Conservation (phyloP, 1,140 invertebrate species). For the Cotesia chilonis region DNA sequence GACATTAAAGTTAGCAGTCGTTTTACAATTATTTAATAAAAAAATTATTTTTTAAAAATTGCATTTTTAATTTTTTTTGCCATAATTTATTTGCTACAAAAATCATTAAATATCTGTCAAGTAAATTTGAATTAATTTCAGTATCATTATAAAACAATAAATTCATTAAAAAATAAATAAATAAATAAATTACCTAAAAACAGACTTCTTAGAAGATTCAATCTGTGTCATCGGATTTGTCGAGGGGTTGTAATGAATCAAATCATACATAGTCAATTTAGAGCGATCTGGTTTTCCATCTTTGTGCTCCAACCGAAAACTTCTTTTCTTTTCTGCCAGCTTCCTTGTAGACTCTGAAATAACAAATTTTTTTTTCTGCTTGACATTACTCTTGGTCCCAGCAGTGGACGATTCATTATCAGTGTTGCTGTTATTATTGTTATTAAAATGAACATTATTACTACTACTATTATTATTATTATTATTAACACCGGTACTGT, state of each 20-base stretch:
- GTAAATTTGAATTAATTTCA: too few species aligned
- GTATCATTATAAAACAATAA: too few species aligned
- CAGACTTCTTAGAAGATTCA: conserved; percentile 35
- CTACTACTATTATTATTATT: too few species aligned
- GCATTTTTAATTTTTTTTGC: too few species aligned
- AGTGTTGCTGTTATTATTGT: conserved; percentile 14
- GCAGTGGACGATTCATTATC: conserved; percentile 43
- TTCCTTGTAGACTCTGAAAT: conserved; percentile 65
- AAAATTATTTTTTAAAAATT: too few species aligned
- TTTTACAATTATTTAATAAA: too few species aligned
- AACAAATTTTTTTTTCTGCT: conserved; percentile 52
- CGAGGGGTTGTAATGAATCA: conserved; percentile 88
- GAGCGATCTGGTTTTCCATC: conserved; percentile 71
- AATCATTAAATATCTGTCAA: background rate
- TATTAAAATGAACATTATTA: conserved; percentile 30
- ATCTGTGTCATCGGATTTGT: conserved; percentile 72
- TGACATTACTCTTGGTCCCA: conserved; percentile 14
- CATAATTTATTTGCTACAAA: background rate
- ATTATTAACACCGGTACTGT: background rate
- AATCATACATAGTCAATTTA: conserved; percentile 86
- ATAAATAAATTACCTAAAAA: conserved; percentile 64
- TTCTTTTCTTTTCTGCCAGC: conserved; percentile 66
- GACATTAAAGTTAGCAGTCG: too few species aligned
- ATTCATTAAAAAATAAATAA: background rate
- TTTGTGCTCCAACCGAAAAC: conserved; percentile 70